These are phyloP conservation scores for Leucoraja erinaceus DNA, from an alignment of 2,113 vertebrate genomes.

Conservation along the genomic window DNA sequence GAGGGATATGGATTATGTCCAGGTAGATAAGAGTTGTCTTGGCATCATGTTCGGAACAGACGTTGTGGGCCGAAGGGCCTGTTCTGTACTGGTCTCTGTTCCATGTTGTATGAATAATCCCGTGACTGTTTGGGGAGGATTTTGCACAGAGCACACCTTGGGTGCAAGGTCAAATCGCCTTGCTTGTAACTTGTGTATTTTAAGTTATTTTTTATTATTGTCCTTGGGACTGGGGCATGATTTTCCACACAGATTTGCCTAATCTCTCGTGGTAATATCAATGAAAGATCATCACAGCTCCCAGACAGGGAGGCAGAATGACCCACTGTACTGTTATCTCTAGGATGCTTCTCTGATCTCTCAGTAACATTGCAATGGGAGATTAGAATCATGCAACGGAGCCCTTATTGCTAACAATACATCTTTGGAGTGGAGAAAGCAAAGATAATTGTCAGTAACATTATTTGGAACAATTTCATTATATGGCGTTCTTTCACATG, in stretches of 20 bases:
- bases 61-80: no score
- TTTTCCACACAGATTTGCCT: background rate
- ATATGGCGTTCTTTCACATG: background rate
- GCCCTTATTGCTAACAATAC: background rate
- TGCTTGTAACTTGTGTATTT: background rate
- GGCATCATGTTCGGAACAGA: no score
- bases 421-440: background rate
- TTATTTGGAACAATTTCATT: background rate
- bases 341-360: background rate
- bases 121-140: no score
- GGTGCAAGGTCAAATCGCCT: background rate
- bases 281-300: background rate
- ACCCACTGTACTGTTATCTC: background rate
- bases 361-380: background rate
- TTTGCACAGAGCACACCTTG: background rate
- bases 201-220: background rate
- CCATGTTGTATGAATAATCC: no score
- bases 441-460: background rate
- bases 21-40: no score
- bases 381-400: background rate
- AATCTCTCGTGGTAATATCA: background rate
- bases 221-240: background rate
- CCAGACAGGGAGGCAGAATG: background rate
- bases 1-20: no score
- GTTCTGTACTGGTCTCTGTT: no score